Conservation (phyloP, 2,113 vertebrate species). For the Danio rerio region GRCz12tu NC_133196.1:44892501-44893000, state of each 20-base stretch:
- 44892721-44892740: neutral
- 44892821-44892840: neutral
- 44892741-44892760: neutral
- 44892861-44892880: neutral
- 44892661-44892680: slow-evolving; percentile 16
- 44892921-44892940: neutral
- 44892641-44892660: slow-evolving; percentile 8
- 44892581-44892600: slow-evolving; percentile 23
- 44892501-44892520: neutral
- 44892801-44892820: neutral
- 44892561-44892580: neutral
- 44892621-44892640: slow-evolving; percentile 2
- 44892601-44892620: slow-evolving; percentile 1
- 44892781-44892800: neutral
- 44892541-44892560: neutral
- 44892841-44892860: neutral
- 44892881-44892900: neutral
- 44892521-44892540: neutral
- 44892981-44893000: neutral
- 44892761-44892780: neutral
- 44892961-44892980: neutral
- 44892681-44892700: slow-evolving; percentile 24
- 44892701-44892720: neutral
- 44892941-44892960: neutral
- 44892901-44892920: neutral